A percentile compares a stretch with the other conserved stretches of the same genome.
Evolutionary conservation across 2,797 vertebrate genomes (phyloP).

Genomic region (Cyprinella venusta): DNA sequence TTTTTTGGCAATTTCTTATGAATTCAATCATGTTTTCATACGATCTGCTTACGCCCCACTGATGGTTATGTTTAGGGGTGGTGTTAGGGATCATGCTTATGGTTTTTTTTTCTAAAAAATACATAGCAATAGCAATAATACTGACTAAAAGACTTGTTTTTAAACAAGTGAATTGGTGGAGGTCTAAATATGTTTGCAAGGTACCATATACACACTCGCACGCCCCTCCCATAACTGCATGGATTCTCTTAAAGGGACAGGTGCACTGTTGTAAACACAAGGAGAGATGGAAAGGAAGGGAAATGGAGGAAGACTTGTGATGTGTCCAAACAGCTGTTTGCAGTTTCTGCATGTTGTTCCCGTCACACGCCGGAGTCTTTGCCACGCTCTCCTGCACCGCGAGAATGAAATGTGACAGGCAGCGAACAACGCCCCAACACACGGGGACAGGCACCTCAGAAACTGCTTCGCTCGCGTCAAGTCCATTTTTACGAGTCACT

Average conservation of each 20-base stretch:
- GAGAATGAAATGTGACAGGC: constrained; percentile 3
- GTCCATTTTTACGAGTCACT: constrained; percentile 16
- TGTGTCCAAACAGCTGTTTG: constrained; percentile 57
- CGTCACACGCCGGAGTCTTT: constrained; percentile 5
- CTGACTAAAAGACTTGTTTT: background rate
- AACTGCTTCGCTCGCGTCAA: background rate
- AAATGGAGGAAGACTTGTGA: constrained; percentile 58
- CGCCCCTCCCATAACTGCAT: constrained; percentile 59
- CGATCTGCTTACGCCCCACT: background rate
- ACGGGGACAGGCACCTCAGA: background rate
- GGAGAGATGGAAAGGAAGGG: constrained; percentile 69
- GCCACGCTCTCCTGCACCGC: constrained; percentile 10
- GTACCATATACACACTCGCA: constrained; percentile 70
- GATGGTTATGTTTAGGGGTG: background rate
- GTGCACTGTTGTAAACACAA: constrained; percentile 77
- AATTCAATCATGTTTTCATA: background rate
- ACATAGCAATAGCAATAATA: no score
- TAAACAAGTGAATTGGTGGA: background rate
- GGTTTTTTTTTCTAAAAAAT: background rate
- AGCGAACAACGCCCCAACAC: background rate
- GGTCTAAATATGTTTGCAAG: constrained; percentile 47
- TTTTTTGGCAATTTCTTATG: background rate
- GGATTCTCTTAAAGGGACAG: constrained; percentile 84
- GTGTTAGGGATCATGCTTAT: background rate
- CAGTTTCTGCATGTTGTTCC: constrained; percentile 66